These are phyloP conservation scores for Ochotona princeps DNA, from an alignment of 2,113 vertebrate species.

Conservation along the genomic window DNA sequence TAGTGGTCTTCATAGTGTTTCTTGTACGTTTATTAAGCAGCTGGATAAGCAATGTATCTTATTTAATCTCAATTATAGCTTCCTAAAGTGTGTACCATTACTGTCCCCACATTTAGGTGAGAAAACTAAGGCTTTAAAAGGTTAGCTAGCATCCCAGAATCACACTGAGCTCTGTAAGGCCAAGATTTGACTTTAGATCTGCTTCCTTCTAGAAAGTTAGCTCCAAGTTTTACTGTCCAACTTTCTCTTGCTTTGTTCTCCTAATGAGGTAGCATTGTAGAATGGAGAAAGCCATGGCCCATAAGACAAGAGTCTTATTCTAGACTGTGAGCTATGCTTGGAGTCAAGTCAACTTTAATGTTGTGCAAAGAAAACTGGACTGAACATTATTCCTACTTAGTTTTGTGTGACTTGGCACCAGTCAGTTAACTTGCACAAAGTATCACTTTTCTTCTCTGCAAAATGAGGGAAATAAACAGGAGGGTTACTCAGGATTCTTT, in stretches of 20 bases:
- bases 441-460: not conserved
- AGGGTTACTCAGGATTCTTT: not conserved
- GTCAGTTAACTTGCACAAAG: not conserved
- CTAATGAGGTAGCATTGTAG: not conserved
- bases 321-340: not conserved
- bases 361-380: not conserved
- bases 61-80: not conserved
- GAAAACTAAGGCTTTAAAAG: not conserved
- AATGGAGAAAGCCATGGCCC: not conserved
- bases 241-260: not conserved
- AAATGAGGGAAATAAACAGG: not conserved
- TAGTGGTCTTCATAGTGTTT: not conserved
- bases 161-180: not conserved
- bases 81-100: not conserved
- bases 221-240: accelerated
- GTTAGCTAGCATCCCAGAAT: not conserved
- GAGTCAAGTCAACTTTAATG: not conserved
- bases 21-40: not conserved
- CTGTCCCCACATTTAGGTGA: not conserved
- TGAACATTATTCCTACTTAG: not conserved
- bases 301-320: not conserved
- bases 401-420: not conserved
- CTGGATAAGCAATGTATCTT: not conserved
- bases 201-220: not conserved
- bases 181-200: not conserved